Conservation (phyloP, 2,113 vertebrate genomes). For the Heterochromis multidens region DNA sequence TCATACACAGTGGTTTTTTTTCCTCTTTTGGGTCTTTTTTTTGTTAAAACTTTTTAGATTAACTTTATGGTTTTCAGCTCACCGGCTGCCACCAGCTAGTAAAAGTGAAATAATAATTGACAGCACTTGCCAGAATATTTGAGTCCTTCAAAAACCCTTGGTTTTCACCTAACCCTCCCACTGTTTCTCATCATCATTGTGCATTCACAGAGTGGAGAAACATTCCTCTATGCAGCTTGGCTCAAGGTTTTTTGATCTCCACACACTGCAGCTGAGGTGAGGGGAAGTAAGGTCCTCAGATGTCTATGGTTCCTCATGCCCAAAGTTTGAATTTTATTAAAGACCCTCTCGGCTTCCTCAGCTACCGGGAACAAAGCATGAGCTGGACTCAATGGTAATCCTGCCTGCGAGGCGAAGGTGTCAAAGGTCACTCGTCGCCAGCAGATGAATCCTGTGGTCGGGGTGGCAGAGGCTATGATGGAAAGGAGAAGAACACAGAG, state of each 20-base stretch:
- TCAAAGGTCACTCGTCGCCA: constrained; percentile 72
- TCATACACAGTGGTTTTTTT: neutral
- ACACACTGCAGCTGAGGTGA: constrained; percentile 61
- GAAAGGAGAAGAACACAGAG: constrained; percentile 61
- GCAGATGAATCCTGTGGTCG: constrained; percentile 73
- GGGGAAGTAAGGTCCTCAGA: constrained; percentile 65
- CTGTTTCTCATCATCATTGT: constrained; percentile 64
- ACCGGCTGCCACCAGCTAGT: neutral
- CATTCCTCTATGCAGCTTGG: constrained; percentile 44
- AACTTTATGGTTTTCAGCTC: neutral
- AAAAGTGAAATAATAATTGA: constrained; percentile 31
- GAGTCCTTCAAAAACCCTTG: constrained; percentile 54
- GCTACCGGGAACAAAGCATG: constrained; percentile 70
- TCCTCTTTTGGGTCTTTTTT: neutral
- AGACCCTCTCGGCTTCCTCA: constrained; percentile 65
- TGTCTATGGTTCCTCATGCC: constrained; percentile 68
- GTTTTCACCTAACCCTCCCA: constrained; percentile 41
- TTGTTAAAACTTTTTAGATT: neutral
- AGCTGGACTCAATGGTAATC: constrained; percentile 73
- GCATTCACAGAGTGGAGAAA: constrained; percentile 52
- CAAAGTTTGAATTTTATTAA: constrained; percentile 78
- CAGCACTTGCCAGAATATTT: constrained; percentile 30
- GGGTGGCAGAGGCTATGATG: constrained; percentile 67
- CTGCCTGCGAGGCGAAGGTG: constrained; percentile 72
- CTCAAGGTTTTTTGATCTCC: constrained; percentile 71